phyloP scores from a whole-genome alignment of 2,113 vertebrate species.

The Amphiprion percula region DNA sequence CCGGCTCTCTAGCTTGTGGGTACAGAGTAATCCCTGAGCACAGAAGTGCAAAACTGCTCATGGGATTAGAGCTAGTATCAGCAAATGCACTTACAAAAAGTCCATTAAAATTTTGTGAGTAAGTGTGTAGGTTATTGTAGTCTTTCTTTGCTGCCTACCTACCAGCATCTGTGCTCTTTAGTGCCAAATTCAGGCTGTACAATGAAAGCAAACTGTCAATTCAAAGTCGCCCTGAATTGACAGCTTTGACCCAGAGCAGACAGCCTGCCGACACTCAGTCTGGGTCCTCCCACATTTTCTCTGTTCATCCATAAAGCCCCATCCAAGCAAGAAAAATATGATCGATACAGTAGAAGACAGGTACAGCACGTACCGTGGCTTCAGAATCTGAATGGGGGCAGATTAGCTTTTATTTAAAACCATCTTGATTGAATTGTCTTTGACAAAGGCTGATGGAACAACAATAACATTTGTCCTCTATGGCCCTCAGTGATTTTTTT shows the following conservation, averaged over 20 bases:
- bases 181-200: slow-evolving; percentile 8
- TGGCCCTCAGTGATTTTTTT: slow-evolving; percentile 39
- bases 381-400: slow-evolving; percentile 29
- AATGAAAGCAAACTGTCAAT: slow-evolving; percentile 28
- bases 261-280: slow-evolving; percentile 49
- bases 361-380: slow-evolving; percentile 16
- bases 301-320: slow-evolving; percentile 55
- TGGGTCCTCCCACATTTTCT: slow-evolving; percentile 59
- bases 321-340: slow-evolving; percentile 28
- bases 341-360: slow-evolving; percentile 60
- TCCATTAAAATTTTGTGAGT: neutral
- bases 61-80: slow-evolving; percentile 49
- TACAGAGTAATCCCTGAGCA: slow-evolving; percentile 47
- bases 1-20: slow-evolving; percentile 23
- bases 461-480: slow-evolving; percentile 52
- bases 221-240: slow-evolving; percentile 47
- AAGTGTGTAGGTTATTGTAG: slow-evolving; percentile 2
- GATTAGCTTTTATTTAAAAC: slow-evolving; percentile 50
- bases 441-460: slow-evolving; percentile 41
- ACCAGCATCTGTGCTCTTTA: neutral
- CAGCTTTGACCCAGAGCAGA: slow-evolving; percentile 59
- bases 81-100: slow-evolving; percentile 34
- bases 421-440: slow-evolving; percentile 51
- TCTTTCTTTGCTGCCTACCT: neutral
- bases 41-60: slow-evolving; percentile 29